Evolutionary conservation across 2,113 vertebrate species (phyloP), one percentile per base, ranked within the genome.

Genomic region (Centropus unirufus): DNA sequence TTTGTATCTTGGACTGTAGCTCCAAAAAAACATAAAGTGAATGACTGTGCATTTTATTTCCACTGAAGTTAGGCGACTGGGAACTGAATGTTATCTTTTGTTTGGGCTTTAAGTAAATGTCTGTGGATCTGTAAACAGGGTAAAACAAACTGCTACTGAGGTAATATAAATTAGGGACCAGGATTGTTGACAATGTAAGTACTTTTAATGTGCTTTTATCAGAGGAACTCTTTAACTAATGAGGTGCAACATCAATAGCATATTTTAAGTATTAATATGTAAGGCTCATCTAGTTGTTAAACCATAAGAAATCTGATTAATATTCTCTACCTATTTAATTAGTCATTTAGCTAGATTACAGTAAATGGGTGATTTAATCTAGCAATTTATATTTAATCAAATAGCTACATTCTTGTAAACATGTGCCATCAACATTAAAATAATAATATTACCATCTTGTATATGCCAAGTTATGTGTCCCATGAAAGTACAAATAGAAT

Each of bases 301-400:
- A 74, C 30, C 32, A 67, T 73, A 92, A 69, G 76, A 93, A 73
- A 84, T 79, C 62, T 2, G 4, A 51, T 79, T 73, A 92, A 83
- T 91, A 87, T 61, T 85, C 7, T 80, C 49, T 90, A 77, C 22
- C 22, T 88, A 54, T 90, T 93, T 95, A 93, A 89, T 92, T 87
- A 89, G 32, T 15, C 72, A 55, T 92, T 95, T 85, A 86, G 23
- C 29, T 58, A 74, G 12, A 55, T 90, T 86, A 59, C 22, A 72
- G 68, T 70, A 83, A 95, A 84, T 0, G 1, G n/a, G 23, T 14
- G 82, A 79, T 89, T 96, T 82, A 76, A 73, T 82, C 32, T 79
- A 54, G 8, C 11, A 54, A 24, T 89, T 91, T 74, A 16, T 70
- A 77, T 77, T 84, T 92, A 87, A 89, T 82, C 66, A 87, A 62